phyloP scores from a whole-genome alignment of 1,140 invertebrate genomes.

The Ostrea edulis region DNA sequence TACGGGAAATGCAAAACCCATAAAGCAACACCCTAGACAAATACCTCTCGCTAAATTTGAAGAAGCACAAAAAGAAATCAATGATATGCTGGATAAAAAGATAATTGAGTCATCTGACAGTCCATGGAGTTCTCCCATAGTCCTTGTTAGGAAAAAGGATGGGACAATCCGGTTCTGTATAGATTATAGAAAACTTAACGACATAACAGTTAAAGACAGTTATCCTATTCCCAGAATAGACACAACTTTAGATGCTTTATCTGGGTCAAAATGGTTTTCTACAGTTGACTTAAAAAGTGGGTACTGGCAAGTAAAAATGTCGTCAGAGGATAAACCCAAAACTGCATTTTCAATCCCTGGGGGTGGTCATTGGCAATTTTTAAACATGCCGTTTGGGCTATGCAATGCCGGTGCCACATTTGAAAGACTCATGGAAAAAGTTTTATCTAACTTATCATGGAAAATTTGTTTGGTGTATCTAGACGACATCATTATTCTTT shows the following conservation, averaged over 20 bases:
- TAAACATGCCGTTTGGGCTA: no score
- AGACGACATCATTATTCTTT: conserved; percentile 52
- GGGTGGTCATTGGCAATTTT: no score
- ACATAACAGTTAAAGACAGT: conserved; percentile 73
- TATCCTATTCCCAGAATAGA: conserved; percentile 80
- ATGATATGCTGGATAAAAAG: conserved; percentile 52
- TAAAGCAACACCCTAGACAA: conserved; percentile 46
- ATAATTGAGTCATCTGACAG: conserved; percentile 65
- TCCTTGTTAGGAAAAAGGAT: conserved; percentile 81
- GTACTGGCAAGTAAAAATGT: no score
- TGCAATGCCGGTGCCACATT: no score
- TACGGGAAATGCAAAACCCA: conserved; percentile 52
- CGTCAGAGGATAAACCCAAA: no score
- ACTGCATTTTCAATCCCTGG: no score
- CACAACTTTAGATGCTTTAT: no score
- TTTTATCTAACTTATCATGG: conserved; percentile 58
- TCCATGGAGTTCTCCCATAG: conserved; percentile 67
- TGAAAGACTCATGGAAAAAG: conserved; percentile 65
- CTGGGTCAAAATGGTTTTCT: conserved; percentile 73
- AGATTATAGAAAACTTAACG: conserved; percentile 45
- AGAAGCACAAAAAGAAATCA: conserved; percentile 52
- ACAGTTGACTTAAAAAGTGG: conserved; percentile 59
- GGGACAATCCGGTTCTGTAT: conserved; percentile 50
- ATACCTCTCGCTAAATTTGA: conserved; percentile 47
- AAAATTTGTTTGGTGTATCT: conserved; percentile 53